These are phyloP conservation scores for Esox masquinongy DNA, from an alignment of 2,797 vertebrate species.

Conservation along the genomic window DNA sequence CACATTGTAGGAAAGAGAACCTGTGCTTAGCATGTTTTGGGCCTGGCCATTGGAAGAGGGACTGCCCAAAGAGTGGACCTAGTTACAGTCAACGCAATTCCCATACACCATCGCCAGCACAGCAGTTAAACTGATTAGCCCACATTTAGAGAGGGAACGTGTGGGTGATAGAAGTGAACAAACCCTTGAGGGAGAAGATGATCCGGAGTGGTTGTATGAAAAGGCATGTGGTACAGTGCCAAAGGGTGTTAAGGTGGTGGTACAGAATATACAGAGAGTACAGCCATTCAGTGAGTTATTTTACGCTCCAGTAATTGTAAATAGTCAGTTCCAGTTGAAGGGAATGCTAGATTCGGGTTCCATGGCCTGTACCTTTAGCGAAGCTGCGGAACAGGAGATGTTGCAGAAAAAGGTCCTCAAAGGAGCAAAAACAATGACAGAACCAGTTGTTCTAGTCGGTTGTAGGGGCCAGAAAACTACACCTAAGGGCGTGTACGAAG, in stretches of 20 bases:
- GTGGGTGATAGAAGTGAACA: slow-evolving; percentile 14
- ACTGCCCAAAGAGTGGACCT: slow-evolving; percentile 10
- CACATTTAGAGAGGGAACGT: slow-evolving; percentile 22
- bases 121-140: slow-evolving; percentile 37
- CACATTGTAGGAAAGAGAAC: slow-evolving; percentile 30
- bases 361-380: slow-evolving; percentile 45
- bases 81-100: background rate
- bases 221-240: slow-evolving; percentile 21
- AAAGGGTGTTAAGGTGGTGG: too few species aligned
- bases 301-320: slow-evolving; percentile 20
- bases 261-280: too few species aligned
- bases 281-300: slow-evolving; percentile 30
- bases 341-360: too few species aligned
- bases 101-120: too few species aligned
- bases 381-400: slow-evolving; percentile 17
- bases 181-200: slow-evolving; percentile 30
- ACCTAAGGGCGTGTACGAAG: slow-evolving; percentile 40
- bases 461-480: slow-evolving; percentile 26
- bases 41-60: slow-evolving; percentile 28
- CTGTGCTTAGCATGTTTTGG: slow-evolving; percentile 32
- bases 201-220: slow-evolving; percentile 38
- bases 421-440: too few species aligned
- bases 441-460: slow-evolving; percentile 20
- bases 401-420: too few species aligned
- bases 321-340: background rate